phyloP scores from a whole-genome alignment of 2,797 vertebrate genomes.

The Danio tinwini region DNA sequence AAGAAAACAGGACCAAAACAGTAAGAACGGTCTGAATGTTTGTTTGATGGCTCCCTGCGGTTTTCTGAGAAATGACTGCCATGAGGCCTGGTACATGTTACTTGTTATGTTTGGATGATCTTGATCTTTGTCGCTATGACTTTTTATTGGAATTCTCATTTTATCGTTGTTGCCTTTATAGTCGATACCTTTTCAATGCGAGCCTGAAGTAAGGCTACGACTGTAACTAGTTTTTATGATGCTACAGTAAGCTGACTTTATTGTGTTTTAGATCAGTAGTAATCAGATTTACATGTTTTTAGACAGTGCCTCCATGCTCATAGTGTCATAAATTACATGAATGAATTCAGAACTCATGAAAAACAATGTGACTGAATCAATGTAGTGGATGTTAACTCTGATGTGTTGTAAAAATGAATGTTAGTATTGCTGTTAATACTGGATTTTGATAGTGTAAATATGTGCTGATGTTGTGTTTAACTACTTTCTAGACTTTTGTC shows the following conservation, averaged over 20 bases:
- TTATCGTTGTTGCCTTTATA: conserved; percentile 16
- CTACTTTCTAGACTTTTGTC: neutral
- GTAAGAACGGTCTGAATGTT: neutral
- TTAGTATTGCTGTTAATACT: conserved; percentile 1
- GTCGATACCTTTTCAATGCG: neutral
- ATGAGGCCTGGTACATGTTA: neutral
- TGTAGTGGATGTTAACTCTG: neutral
- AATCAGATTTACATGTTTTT: conserved; percentile 13
- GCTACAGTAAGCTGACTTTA: conserved; percentile 9
- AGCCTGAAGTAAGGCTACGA: neutral
- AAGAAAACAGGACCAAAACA: conserved; percentile 6
- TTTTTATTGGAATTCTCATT: neutral
- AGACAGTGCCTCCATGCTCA: neutral
- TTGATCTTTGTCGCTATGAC: neutral
- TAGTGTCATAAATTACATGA: conserved; percentile 1
- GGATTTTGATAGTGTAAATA: neutral
- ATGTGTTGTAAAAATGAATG: conserved; percentile 6
- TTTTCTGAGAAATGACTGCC: neutral
- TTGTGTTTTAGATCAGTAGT: conserved; percentile 7
- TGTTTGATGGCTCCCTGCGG: conserved; percentile 21
- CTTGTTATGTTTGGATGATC: conserved; percentile 6
- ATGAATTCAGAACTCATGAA: neutral
- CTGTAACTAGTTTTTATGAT: neutral
- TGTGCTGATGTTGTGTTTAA: conserved; percentile 6
- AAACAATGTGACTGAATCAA: conserved; percentile 9